Percentiles rank a stretch among this genome's conserved stretches.
These are phyloP conservation scores for Leptodirus hochenwartii DNA, from an alignment of 2,888 invertebrate species.

Conservation along the genomic window DNA sequence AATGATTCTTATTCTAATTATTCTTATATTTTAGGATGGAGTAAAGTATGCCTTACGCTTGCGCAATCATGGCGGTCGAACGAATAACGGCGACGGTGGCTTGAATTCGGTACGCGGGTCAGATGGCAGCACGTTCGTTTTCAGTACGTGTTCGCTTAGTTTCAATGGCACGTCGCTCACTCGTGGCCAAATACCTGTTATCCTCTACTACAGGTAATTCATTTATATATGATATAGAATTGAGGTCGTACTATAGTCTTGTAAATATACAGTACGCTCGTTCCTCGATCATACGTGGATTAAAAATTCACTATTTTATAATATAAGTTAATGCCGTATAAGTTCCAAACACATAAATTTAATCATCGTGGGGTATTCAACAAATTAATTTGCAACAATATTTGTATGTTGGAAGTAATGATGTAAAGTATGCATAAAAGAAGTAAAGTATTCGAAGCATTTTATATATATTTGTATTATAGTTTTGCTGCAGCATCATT, in stretches of 20 bases:
- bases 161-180: constrained; percentile 93
- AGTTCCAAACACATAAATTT: no score
- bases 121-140: constrained; percentile 81
- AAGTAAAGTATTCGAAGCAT: no score
- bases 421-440: no score
- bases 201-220: constrained; percentile 67
- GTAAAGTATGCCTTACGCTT: constrained; percentile 76
- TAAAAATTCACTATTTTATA: no score
- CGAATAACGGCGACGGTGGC: constrained; percentile 90
- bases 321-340: no score
- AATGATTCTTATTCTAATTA: constrained; percentile 6
- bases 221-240: neutral
- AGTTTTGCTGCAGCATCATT: no score
- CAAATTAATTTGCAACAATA: no score
- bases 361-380: no score
- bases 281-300: neutral
- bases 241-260: no score
- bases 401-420: no score
- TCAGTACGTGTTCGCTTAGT: constrained; percentile 79
- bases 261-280: no score
- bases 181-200: constrained; percentile 85
- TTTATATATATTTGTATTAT: no score
- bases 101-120: constrained; percentile 75
- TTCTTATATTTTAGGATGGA: constrained; percentile 43
- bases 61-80: constrained; percentile 79